Evolutionary conservation across 2,888 invertebrate species (phyloP), one percentile per base, ranked within the genome.

Genomic region (Mimumesa dahlbomi): DNA sequence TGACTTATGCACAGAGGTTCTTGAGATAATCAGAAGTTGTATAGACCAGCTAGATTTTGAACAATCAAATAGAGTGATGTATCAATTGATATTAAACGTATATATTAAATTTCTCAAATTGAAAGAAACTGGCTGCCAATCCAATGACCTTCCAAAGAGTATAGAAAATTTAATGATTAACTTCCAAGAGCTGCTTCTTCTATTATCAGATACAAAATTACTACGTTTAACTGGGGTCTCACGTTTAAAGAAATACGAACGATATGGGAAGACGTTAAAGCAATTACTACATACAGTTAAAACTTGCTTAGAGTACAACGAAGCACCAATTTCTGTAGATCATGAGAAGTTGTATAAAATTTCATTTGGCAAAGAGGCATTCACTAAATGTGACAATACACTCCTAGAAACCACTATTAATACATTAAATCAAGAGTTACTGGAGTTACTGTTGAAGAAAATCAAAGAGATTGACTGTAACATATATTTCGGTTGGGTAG

Each of bases 401-500:
- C 0, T 43, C 3, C 29, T 84, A 5, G 34, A 71, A 5, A 43
- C 57, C 2, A 63, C 70, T 7, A 16, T 85, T 16, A 7, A 45
- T 0, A 67, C 56, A 18, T 40, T 89, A 13, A 70, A 77, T 21
- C 72, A 81, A 2, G 77, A 82, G 29, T 62, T 88, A 13, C 49
- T 82, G 13, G 57, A 63, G 34, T 14, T 85, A 6, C 63, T 89
- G n/a, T 42, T 83, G 16, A 80, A 64, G 7, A 83, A 82, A 62
- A 54, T 87, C 2, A 85, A 87, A 29, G 82, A 85, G 36, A 66
- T 89, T 2, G 82, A 85, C 36, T 82, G 82, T 13, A 74, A 82
- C 2, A 83, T 80, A 53, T 89, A 85, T 40, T 31, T 89, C 1
- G 77, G 70, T 2, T 89, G 89, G 89, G 84, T 79, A 2, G 86